These are phyloP conservation scores for Drosophila tani DNA, from an alignment of 1,140 invertebrate genomes.

Conservation along the genomic window DNA sequence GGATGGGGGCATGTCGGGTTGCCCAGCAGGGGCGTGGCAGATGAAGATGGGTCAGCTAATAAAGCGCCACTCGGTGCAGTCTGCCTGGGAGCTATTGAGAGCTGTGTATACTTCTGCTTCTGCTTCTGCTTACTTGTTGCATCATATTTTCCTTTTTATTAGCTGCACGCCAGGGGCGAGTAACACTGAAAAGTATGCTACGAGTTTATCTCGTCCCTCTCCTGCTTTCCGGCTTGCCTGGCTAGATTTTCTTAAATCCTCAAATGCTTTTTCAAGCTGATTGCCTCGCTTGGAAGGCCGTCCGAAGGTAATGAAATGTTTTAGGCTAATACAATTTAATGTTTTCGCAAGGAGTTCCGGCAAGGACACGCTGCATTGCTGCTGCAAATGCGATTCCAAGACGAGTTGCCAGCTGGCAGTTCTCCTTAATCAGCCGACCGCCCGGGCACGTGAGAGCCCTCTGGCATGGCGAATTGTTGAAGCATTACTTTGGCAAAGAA, in stretches of 20 bases:
- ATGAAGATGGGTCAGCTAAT: constrained; percentile 65
- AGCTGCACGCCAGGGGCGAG: constrained; percentile 44
- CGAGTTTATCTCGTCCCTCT: not conserved
- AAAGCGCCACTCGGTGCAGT: constrained; percentile 62
- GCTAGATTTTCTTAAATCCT: constrained; percentile 54
- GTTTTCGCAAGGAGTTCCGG: constrained; percentile 33
- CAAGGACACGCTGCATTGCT: constrained; percentile 48
- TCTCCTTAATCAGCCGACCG: constrained; percentile 56
- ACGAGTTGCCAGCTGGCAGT: constrained; percentile 53
- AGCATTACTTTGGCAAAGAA: constrained; percentile 58
- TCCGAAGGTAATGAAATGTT: constrained; percentile 62
- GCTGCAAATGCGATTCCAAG: constrained; percentile 50
- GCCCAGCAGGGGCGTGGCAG: constrained; percentile 6
- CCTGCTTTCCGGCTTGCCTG: constrained; percentile 1
- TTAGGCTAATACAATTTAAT: constrained; percentile 77
- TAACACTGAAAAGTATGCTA: constrained; percentile 52
- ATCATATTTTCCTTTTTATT: constrained; percentile 82
- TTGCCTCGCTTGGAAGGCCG: constrained; percentile 53
- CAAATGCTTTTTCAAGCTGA: constrained; percentile 70
- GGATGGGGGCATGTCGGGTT: not conserved
- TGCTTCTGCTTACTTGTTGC: constrained; percentile 75
- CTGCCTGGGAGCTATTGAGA: constrained; percentile 54
- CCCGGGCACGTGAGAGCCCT: constrained; percentile 46
- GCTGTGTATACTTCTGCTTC: constrained; percentile 28
- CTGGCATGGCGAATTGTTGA: constrained; percentile 56